These are phyloP conservation scores for Protonibea diacanthus DNA, from an alignment of 2,797 vertebrate species.

Conservation along the genomic window DNA sequence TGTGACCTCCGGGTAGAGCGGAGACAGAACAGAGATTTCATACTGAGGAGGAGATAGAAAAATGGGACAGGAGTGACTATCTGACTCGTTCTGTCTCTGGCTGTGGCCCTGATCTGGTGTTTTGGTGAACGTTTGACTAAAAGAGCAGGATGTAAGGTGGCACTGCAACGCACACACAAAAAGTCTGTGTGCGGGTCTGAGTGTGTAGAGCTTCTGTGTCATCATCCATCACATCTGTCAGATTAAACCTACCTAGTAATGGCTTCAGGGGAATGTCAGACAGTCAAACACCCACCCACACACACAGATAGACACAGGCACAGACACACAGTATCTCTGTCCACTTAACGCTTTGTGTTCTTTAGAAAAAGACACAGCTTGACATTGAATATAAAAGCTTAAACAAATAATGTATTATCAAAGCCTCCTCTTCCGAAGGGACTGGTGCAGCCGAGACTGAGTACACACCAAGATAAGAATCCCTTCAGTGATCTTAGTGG, in stretches of 20 bases:
- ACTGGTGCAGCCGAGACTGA: slow-evolving; percentile 10
- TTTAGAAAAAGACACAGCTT: slow-evolving; percentile 48
- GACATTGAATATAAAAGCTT: slow-evolving; percentile 43
- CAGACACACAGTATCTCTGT: slow-evolving; percentile 13
- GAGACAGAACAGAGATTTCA: slow-evolving; percentile 54
- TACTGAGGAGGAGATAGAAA: slow-evolving; percentile 41
- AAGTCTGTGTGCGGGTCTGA: slow-evolving; percentile 24
- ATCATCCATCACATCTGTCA: slow-evolving; percentile 71
- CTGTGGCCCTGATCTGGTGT: slow-evolving; percentile 41
- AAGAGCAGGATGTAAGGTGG: slow-evolving; percentile 43
- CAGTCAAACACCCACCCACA: slow-evolving; percentile 38
- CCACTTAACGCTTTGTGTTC: slow-evolving; percentile 42
- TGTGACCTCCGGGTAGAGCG: slow-evolving; percentile 55
- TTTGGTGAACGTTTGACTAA: slow-evolving; percentile 35
- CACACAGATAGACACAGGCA: not conserved
- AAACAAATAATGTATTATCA: slow-evolving; percentile 51
- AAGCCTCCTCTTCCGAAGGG: slow-evolving; percentile 29
- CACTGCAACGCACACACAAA: slow-evolving; percentile 24
- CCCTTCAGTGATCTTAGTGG: slow-evolving; percentile 32
- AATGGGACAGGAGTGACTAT: slow-evolving; percentile 35
- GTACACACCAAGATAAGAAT: slow-evolving; percentile 35
- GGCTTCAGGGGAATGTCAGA: slow-evolving; percentile 62
- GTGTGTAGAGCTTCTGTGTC: slow-evolving; percentile 28
- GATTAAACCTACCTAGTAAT: slow-evolving; percentile 63
- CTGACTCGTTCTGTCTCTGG: slow-evolving; percentile 22